These are phyloP conservation scores for Drosophila peninsularis DNA, from an alignment of 2,888 invertebrate species.

Conservation along the genomic window DNA sequence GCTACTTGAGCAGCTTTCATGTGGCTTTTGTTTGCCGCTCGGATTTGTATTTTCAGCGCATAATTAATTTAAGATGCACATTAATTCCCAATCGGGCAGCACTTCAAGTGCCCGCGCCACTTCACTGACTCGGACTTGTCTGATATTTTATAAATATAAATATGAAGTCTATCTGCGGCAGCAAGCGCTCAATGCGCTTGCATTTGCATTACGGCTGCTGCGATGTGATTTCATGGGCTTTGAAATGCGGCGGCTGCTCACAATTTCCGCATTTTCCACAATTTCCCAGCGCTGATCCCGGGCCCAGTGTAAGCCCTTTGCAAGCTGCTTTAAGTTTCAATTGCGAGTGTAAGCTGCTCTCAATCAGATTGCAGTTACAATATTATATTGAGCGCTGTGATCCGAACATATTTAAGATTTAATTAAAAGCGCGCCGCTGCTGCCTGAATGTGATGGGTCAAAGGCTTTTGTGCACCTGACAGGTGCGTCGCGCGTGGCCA, in stretches of 20 bases:
- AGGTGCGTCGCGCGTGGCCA: background rate
- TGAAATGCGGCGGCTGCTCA: too few relatives aligned
- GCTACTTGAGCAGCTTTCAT: constrained; percentile 70
- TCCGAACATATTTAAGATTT: background rate
- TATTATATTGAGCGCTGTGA: background rate
- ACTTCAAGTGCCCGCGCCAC: constrained; percentile 61
- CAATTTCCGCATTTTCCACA: background rate
- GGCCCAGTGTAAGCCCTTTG: background rate
- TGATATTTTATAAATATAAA: background rate
- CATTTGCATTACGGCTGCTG: constrained; percentile 2
- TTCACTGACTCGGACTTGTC: constrained; percentile 43
- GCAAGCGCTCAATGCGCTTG: background rate
- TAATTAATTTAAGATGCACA: constrained; percentile 75
- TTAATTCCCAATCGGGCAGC: constrained; percentile 55
- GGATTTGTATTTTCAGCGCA: constrained; percentile 67
- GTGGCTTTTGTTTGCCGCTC: constrained; percentile 59
- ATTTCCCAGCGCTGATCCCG: background rate
- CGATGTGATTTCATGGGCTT: background rate
- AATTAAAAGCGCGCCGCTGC: constrained; percentile 20
- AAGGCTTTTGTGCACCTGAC: constrained; percentile 8
- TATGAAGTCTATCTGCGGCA: background rate
- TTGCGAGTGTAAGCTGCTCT: background rate
- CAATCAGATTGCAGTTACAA: constrained; percentile 3
- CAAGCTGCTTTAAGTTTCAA: constrained; percentile 1
- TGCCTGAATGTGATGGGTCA: constrained; percentile 10